Percentiles rank a stretch among this genome's conserved stretches.
These are phyloP conservation scores for Berghia stephanieae DNA, from an alignment of 1,140 invertebrate species.

Conservation along the genomic window DNA sequence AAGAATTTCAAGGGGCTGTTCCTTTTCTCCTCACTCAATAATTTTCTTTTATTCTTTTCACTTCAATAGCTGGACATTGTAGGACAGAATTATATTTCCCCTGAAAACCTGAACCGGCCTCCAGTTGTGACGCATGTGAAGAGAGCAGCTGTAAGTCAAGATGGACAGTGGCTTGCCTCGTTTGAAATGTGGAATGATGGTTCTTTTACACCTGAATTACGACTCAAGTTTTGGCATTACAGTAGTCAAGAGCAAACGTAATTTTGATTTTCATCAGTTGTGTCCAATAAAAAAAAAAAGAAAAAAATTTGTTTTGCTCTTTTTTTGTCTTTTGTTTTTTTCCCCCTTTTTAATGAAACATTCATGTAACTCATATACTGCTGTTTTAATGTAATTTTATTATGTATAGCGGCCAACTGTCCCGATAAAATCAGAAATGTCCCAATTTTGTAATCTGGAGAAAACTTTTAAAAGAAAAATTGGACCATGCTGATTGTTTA, in stretches of 20 bases:
- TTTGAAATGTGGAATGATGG: conserved; percentile 75
- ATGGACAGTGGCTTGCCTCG: conserved; percentile 82
- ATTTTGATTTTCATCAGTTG: too few relatives aligned
- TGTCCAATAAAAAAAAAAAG: too few relatives aligned
- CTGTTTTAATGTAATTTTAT: too few relatives aligned
- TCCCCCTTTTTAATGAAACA: background rate
- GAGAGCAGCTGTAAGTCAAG: conserved; percentile 74
- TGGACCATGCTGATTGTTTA: background rate
- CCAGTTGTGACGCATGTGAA: conserved; percentile 73
- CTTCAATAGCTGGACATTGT: conserved; percentile 79
- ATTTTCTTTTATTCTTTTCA: conserved; percentile 16
- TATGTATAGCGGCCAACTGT: too few relatives aligned
- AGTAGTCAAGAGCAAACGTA: conserved; percentile 74
- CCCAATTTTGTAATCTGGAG: too few relatives aligned
- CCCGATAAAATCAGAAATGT: too few relatives aligned
- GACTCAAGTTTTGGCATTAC: conserved; percentile 84
- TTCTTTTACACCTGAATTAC: conserved; percentile 72
- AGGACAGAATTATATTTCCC: conserved; percentile 76
- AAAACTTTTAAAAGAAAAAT: too few relatives aligned
- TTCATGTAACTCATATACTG: background rate
- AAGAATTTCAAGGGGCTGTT: background rate
- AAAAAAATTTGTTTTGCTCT: conserved; percentile 11
- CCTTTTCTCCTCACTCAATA: background rate
- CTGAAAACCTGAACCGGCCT: conserved; percentile 53
- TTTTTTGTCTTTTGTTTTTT: background rate